Base-by-base conservation (phyloP, 1,140 invertebrate genomes). In the Coptotermes formosanus region DNA sequence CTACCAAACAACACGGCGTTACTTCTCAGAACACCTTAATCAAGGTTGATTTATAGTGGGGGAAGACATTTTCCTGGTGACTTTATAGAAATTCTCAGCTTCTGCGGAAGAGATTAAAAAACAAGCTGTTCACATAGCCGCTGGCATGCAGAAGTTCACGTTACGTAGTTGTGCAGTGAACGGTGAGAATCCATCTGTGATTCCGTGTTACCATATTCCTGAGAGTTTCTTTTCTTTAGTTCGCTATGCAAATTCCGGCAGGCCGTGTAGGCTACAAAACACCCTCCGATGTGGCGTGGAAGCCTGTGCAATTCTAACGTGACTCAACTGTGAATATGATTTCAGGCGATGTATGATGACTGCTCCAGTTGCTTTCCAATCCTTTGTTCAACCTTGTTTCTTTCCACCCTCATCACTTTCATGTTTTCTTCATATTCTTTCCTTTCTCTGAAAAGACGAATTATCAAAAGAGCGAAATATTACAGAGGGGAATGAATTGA, bases 391-490 rank as follows among this genome's bases (percentile, higher is more conserved):
- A 23, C 59, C 7, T 19, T 64, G 21, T 64, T 64, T n/a, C 59
- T 19, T 64, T n/a, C 64, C 14, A 25, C 64, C 64, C 64, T 75
- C 64, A 30, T 30, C 55, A 19, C 55, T 59, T 59, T 59, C 55
- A 59, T 59, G 14, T 75, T 75, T 75, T 75, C 16, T 30, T 30
- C 64, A 30, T 75, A 75, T 75, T 64, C 59, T 64, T 75, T 75
- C 25, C n/a, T 75, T 75, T 64, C 30, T 75, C n/a, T 9, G 25
- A 11, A 16, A 25, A 30, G n/a, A n/a, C 11, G 59, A 75, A 75
- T 75, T 75, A 75, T 30, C 3, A 75, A 75, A 75, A 75, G 64
- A 75, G n/a, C 64, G n/a, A 75, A 75, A 75, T 75, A 75, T 75
- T 8, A 30, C 14, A 12, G 19, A 55, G 64, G 64, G 64, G n/a